These are phyloP conservation scores for Galleria mellonella DNA, from an alignment of 1,140 invertebrate species.

Conservation along the genomic window DNA sequence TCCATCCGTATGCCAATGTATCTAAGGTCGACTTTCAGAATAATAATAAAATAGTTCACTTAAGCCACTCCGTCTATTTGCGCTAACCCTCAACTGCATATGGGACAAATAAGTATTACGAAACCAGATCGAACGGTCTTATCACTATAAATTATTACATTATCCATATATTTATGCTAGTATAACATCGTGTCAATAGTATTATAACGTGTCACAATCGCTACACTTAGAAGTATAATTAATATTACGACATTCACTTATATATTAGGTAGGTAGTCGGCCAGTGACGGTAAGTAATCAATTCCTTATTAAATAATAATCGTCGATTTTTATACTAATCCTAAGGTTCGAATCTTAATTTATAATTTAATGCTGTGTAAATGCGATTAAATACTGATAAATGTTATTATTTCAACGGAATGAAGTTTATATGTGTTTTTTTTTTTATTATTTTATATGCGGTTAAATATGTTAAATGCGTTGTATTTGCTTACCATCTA, in stretches of 20 bases:
- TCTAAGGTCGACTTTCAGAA: no score
- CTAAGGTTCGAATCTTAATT: not conserved
- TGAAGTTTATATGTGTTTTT: not conserved
- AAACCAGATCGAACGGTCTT: no score
- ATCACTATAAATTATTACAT: no score
- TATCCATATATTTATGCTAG: no score
- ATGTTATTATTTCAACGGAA: not conserved
- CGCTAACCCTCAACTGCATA: no score
- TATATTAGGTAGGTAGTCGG: not conserved
- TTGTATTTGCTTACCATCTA: no score
- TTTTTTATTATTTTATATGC: no score
- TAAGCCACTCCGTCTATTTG: no score
- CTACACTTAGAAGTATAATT: not conserved
- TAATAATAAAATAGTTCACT: no score
- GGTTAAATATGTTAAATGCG: not conserved
- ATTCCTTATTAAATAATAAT: not conserved
- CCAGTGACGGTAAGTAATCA: not conserved
- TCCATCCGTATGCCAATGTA: no score
- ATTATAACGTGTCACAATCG: not conserved
- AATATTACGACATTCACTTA: not conserved
- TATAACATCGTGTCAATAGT: not conserved
- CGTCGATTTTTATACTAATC: conserved; percentile 2
- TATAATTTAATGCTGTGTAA: not conserved
- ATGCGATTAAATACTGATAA: conserved; percentile 1
- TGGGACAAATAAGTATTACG: no score